These are phyloP conservation scores for Drosophila repletoides DNA, from an alignment of 1,140 invertebrate genomes.

Conservation along the genomic window DNA sequence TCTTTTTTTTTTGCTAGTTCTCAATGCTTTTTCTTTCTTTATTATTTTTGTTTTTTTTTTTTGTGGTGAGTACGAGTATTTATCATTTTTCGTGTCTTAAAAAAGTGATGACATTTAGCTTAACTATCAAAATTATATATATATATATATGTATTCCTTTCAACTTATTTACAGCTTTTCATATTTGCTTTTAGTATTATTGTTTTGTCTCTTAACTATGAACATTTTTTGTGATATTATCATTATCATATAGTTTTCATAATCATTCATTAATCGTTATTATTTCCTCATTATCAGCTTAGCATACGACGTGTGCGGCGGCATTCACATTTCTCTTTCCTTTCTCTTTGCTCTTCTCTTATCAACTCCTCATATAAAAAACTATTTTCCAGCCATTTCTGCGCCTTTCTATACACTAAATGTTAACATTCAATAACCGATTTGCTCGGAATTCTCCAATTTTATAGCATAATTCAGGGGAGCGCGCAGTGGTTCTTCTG, in stretches of 20 bases:
- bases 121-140: slow-evolving; percentile 70
- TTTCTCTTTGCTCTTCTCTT: slow-evolving; percentile 64
- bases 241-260: slow-evolving; percentile 41
- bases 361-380: slow-evolving; percentile 65
- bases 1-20: neutral
- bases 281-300: slow-evolving; percentile 35
- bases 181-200: slow-evolving; percentile 24
- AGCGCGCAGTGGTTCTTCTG: slow-evolving; percentile 36
- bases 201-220: slow-evolving; percentile 69
- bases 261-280: slow-evolving; percentile 1
- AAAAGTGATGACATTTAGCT: slow-evolving; percentile 70
- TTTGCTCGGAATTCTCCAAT: neutral
- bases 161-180: slow-evolving; percentile 62
- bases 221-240: slow-evolving; percentile 77
- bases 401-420: slow-evolving; percentile 47
- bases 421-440: slow-evolving; percentile 68
- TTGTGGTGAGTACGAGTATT: slow-evolving; percentile 2
- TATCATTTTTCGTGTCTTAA: slow-evolving; percentile 49
- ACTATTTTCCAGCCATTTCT: slow-evolving; percentile 60
- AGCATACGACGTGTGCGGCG: slow-evolving; percentile 42
- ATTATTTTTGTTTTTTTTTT: slow-evolving; percentile 10
- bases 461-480: slow-evolving; percentile 11
- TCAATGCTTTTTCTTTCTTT: slow-evolving; percentile 12
- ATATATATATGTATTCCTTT: slow-evolving; percentile 18
- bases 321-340: slow-evolving; percentile 64